Conservation (phyloP, 2,888 invertebrate genomes). For the Thera obeliscata region DNA sequence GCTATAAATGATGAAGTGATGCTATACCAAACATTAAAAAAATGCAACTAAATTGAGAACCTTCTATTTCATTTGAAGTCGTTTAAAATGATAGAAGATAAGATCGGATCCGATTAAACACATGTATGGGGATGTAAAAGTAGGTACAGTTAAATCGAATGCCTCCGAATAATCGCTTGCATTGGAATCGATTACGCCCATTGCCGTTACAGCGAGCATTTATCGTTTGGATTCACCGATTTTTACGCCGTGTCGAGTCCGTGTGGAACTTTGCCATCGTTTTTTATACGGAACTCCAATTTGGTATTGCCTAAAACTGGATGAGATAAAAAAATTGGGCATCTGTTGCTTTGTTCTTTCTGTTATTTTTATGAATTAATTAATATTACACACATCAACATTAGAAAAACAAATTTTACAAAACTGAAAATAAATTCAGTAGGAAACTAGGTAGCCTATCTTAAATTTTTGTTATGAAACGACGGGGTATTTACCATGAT, state of each 20-base stretch:
- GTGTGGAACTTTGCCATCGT: slow-evolving; percentile 4
- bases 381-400: too few relatives aligned
- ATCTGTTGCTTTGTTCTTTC: background rate
- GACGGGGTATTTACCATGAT: too few relatives aligned
- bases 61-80: too few relatives aligned
- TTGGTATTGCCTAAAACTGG: background rate
- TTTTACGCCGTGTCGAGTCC: slow-evolving; percentile 28
- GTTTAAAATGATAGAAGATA: background rate
- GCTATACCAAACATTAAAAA: too few relatives aligned
- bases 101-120: background rate
- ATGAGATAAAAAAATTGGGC: background rate
- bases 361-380: too few relatives aligned
- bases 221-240: slow-evolving; percentile 24
- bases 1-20: too few relatives aligned
- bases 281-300: slow-evolving; percentile 7
- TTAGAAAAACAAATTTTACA: too few relatives aligned
- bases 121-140: background rate
- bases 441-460: too few relatives aligned
- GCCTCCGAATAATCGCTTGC: slow-evolving; percentile 25
- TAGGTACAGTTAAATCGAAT: slow-evolving; percentile 10
- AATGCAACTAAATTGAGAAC: too few relatives aligned
- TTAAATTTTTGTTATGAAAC: too few relatives aligned
- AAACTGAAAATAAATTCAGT: too few relatives aligned
- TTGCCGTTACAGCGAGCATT: slow-evolving; percentile 22
- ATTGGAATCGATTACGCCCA: slow-evolving; percentile 31